These are phyloP conservation scores for Graphium colonna DNA, from an alignment of 2,888 invertebrate species.

Conservation along the genomic window DNA sequence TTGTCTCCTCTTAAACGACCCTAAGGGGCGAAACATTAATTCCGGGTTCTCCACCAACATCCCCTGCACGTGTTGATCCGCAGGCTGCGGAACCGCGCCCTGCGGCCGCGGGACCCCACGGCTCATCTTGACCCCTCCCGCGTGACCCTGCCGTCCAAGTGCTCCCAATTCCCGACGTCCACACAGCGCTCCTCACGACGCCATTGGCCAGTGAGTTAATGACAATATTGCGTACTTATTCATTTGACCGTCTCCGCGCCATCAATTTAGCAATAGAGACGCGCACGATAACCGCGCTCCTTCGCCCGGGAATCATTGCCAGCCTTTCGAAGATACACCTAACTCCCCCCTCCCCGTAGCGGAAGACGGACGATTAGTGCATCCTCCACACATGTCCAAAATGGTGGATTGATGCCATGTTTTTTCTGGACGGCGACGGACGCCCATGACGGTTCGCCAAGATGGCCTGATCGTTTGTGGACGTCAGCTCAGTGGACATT, in stretches of 20 bases:
- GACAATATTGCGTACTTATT: slow-evolving; percentile 65
- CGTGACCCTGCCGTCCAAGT: slow-evolving; percentile 69
- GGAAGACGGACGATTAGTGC: slow-evolving; percentile 22
- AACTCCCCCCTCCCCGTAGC: slow-evolving; percentile 4
- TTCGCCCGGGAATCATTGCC: slow-evolving; percentile 1
- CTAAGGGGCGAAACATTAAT: no score
- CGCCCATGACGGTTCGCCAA: slow-evolving; percentile 64
- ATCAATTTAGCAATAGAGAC: slow-evolving; percentile 66
- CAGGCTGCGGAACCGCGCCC: slow-evolving; percentile 32
- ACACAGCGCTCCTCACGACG: slow-evolving; percentile 41
- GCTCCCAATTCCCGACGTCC: slow-evolving; percentile 65
- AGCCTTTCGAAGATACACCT: slow-evolving; percentile 19
- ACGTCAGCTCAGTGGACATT: slow-evolving; percentile 39
- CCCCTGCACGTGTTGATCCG: background rate
- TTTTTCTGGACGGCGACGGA: slow-evolving; percentile 50
- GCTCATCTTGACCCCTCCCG: slow-evolving; percentile 52
- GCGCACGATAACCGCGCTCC: slow-evolving; percentile 29
- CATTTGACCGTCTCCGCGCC: slow-evolving; percentile 59
- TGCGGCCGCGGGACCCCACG: slow-evolving; percentile 39
- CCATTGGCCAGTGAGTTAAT: slow-evolving; percentile 71
- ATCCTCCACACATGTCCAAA: slow-evolving; percentile 25
- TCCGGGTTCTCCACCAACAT: no score
- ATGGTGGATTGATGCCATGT: slow-evolving; percentile 63
- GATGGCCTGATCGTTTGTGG: slow-evolving; percentile 53
- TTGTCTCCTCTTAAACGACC: no score